Evolutionary conservation across 2,113 vertebrate species (phyloP).

Genomic region (Lophius piscatorius): DNA sequence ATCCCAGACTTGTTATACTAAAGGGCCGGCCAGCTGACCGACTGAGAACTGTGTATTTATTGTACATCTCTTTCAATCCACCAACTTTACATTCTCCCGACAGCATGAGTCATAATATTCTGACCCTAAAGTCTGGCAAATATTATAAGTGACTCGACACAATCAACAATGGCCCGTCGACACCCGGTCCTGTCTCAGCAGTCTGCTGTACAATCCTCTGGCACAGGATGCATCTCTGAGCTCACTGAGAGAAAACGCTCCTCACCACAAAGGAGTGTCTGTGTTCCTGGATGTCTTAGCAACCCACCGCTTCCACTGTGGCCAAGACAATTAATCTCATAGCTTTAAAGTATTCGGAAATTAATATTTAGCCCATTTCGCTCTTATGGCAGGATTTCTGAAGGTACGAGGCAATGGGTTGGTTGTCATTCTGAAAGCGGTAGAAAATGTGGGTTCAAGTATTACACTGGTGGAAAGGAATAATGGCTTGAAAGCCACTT

Average conservation of each 20-base stretch:
- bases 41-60: background rate
- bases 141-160: slow-evolving; percentile 55
- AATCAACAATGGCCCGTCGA: slow-evolving; percentile 58
- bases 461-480: no score
- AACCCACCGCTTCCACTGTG: slow-evolving; percentile 61
- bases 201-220: slow-evolving; percentile 52
- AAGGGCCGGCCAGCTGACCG: background rate
- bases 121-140: slow-evolving; percentile 70
- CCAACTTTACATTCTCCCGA: slow-evolving; percentile 4
- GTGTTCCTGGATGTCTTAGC: slow-evolving; percentile 50
- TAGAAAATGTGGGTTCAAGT: no score
- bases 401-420: no score
- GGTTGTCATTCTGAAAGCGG: no score
- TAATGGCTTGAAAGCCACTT: no score
- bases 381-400: no score
- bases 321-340: no score
- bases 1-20: background rate
- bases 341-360: no score
- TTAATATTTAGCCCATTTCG: no score
- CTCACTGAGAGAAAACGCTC: slow-evolving; percentile 58
- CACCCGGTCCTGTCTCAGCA: slow-evolving; percentile 40
- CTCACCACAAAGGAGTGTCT: slow-evolving; percentile 59
- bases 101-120: slow-evolving; percentile 41
- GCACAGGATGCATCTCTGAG: slow-evolving; percentile 59
- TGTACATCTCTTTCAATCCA: background rate